Evolutionary conservation across 2,888 invertebrate genomes (phyloP).

Genomic region (Oegoconia quadripuncta): DNA sequence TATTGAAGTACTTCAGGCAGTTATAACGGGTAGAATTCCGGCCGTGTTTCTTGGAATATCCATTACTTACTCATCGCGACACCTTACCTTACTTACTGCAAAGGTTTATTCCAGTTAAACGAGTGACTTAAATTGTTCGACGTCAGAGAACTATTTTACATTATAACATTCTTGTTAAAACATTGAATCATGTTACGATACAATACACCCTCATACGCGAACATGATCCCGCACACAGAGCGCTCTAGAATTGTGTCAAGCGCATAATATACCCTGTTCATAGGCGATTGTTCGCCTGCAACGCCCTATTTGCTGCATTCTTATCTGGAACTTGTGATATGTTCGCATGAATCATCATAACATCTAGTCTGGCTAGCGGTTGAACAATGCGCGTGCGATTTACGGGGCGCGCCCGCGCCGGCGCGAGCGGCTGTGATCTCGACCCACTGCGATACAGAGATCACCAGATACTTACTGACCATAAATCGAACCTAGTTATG

Average conservation of each 20-base stretch:
- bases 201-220: constrained; percentile 37
- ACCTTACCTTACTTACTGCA: constrained; percentile 2
- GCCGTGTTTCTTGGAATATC: constrained; percentile 2
- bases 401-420: constrained; percentile 62
- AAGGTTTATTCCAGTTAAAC: constrained; percentile 12
- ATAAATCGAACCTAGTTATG: constrained; percentile 68
- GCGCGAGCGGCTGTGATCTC: constrained; percentile 54
- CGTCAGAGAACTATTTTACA: constrained; percentile 26
- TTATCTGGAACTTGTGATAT: constrained; percentile 65
- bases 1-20: background rate
- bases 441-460: constrained; percentile 53
- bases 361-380: constrained; percentile 53
- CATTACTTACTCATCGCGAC: constrained; percentile 9
- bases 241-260: constrained; percentile 58
- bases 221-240: constrained; percentile 34
- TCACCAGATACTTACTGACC: constrained; percentile 58
- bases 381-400: constrained; percentile 66
- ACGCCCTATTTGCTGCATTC: constrained; percentile 70
- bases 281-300: constrained; percentile 57
- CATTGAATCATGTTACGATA: constrained; percentile 21
- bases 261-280: constrained; percentile 48
- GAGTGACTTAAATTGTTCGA: constrained; percentile 27
- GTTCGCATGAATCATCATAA: constrained; percentile 60
- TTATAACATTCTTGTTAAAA: constrained; percentile 22
- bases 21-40: constrained; percentile 5